Evolutionary conservation across 2,113 vertebrate species (phyloP).

Genomic region (Mola mola): DNA sequence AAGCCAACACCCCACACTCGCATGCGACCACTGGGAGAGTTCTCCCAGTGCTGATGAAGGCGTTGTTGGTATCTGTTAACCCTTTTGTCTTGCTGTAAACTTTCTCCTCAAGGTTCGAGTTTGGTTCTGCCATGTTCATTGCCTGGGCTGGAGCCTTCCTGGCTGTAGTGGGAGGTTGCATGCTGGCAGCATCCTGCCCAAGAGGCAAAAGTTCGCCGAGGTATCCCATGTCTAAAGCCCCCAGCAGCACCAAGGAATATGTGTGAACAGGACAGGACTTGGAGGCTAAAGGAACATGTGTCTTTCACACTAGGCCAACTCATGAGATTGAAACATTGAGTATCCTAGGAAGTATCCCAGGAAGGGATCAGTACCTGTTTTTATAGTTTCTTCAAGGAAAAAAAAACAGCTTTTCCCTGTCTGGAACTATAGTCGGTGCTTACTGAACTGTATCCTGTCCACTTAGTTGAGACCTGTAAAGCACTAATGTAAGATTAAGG

Average conservation of each 20-base stretch:
- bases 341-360: slow-evolving; percentile 29
- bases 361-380: slow-evolving; percentile 12
- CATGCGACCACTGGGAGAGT: too few relatives aligned
- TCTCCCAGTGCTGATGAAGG: neutral
- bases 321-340: slow-evolving; percentile 13
- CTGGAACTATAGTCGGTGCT: slow-evolving; percentile 5
- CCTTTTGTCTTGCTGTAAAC: neutral
- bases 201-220: slow-evolving; percentile 57
- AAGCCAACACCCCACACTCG: too few relatives aligned
- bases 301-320: slow-evolving; percentile 23
- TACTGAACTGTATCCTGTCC: slow-evolving; percentile 1
- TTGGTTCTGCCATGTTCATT: slow-evolving; percentile 89
- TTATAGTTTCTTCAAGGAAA: slow-evolving; percentile 26
- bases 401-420: slow-evolving; percentile 6
- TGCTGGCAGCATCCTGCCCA: slow-evolving; percentile 87
- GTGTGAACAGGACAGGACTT: slow-evolving; percentile 74
- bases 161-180: slow-evolving; percentile 81
- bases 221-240: slow-evolving; percentile 80
- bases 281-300: slow-evolving; percentile 44
- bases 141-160: slow-evolving; percentile 88
- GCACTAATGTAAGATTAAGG: slow-evolving; percentile 4
- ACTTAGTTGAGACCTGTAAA: slow-evolving; percentile 14
- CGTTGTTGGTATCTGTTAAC: too few relatives aligned
- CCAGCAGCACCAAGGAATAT: slow-evolving; percentile 84
- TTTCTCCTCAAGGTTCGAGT: slow-evolving; percentile 84